Conservation (phyloP, 92 coral and sea anemone genomes). For the Heteractis magnifica region DNA sequence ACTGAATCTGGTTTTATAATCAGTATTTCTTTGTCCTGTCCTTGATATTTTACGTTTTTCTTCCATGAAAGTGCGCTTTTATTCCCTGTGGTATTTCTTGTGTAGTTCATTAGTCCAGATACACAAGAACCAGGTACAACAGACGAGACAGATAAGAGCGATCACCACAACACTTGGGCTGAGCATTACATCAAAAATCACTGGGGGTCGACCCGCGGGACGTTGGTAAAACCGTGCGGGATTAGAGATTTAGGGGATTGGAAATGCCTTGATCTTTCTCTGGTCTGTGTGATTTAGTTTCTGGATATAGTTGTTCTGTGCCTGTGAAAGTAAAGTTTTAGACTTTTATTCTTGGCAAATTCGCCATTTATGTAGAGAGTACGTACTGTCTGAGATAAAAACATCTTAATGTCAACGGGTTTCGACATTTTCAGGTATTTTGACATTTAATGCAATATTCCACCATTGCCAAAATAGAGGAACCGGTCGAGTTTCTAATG, state of each 20-base stretch:
- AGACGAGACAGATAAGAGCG: conserved; percentile 59
- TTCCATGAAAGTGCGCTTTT: background rate
- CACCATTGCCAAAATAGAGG: too few relatives aligned
- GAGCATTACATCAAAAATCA: conserved; percentile 20
- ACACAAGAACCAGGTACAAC: conserved; percentile 73
- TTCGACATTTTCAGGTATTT: too few relatives aligned
- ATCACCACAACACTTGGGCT: conserved; percentile 44
- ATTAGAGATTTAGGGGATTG: background rate
- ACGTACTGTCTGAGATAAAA: too few relatives aligned
- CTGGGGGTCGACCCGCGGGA: conserved; percentile 7
- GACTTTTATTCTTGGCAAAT: too few relatives aligned
- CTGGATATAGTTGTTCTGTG: too few relatives aligned
- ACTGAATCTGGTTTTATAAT: too few relatives aligned
- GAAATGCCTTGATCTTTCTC: background rate
- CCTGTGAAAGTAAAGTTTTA: too few relatives aligned
- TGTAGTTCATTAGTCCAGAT: conserved; percentile 72
- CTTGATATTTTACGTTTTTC: background rate
- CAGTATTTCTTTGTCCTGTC: too few relatives aligned
- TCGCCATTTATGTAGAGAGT: too few relatives aligned
- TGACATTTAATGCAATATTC: too few relatives aligned
- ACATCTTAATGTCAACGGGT: too few relatives aligned
- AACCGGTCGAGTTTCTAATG: too few relatives aligned
- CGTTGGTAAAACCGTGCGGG: background rate
- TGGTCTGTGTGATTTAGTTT: background rate
- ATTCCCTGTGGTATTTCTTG: conserved; percentile 65